Evolutionary conservation across 2,797 vertebrate species (phyloP), one percentile per base, ranked within the genome.

Genomic region (Echeneis naucrates): DNA sequence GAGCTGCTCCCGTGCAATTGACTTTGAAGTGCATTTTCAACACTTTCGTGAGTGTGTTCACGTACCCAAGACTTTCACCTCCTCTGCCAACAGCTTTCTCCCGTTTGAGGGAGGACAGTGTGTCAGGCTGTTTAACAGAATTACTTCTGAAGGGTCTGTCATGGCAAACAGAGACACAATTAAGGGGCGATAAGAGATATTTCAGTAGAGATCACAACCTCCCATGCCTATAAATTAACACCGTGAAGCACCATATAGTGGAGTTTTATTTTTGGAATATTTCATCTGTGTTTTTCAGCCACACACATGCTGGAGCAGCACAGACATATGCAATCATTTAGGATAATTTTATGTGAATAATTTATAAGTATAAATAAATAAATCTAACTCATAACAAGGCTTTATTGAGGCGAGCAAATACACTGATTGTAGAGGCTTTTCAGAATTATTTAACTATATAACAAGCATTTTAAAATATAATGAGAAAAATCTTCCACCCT

Each of bases 21-120:
- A 84, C 87, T 92, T 90, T 90, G 87, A 94, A 87, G 87, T 81
- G 64, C 80, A 84, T 82, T 87, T 91, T 87, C 50, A 83, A 47
- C 77, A 78, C 67, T 77, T 88, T 58, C 54, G 55, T 56, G 72
- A 64, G 76, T 70, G 67, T 80, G 71, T 84, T 80, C 74, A 74
- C 40, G 27, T 74, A 87, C 78, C 81, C 73, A 3, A 84, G 79
- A 82, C 77, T 76, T 71, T 83, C 72, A 64, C 82, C 73, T 87
- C 78, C 75, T 74, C 38, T 82, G 77, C 67, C 78, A 77, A 61
- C 75, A 83, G 81, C 56, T 74, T 66, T 58, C 55, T 75, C 63
- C 55, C 32, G 38, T 86, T 77, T 75, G 60, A 80, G 66, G 71
- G 50, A 82, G 78, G 81, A 71, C 73, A 78, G 64, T 12, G 42